Percentiles rank a stretch among this genome's conserved stretches.
Evolutionary conservation across 1,140 invertebrate genomes (phyloP).

Genomic region (Drosophila erecta): DNA sequence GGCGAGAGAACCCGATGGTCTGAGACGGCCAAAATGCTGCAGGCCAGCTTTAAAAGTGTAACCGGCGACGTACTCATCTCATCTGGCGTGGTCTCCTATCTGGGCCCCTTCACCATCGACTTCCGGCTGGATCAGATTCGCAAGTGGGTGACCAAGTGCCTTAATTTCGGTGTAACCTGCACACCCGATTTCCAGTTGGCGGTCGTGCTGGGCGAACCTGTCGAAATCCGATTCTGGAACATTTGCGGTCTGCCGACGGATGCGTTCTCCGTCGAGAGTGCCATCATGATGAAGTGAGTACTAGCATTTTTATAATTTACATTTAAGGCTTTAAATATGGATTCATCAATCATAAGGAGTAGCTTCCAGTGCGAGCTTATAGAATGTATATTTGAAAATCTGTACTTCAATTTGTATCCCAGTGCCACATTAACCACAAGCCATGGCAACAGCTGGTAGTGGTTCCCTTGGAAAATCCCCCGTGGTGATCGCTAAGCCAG

Average conservation of each 20-base stretch:
- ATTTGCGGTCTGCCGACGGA: slow-evolving; percentile 95
- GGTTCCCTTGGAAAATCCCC: slow-evolving; percentile 11
- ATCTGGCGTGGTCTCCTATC: slow-evolving; percentile 94
- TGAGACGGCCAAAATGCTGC: slow-evolving; percentile 90
- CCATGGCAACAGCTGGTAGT: slow-evolving; percentile 47
- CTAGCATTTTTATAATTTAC: too few relatives aligned
- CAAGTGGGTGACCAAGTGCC: slow-evolving; percentile 90
- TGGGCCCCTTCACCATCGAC: slow-evolving; percentile 94
- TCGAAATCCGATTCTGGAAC: slow-evolving; percentile 96
- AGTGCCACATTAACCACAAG: slow-evolving; percentile 17
- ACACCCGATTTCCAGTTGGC: slow-evolving; percentile 90
- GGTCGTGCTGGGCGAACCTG: slow-evolving; percentile 92
- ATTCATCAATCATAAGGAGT: not conserved
- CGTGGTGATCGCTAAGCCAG: slow-evolving; percentile 31
- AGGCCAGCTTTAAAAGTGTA: slow-evolving; percentile 88
- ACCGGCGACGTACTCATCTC: slow-evolving; percentile 94
- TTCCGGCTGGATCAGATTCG: slow-evolving; percentile 88
- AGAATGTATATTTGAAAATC: not conserved
- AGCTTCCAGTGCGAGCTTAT: not conserved
- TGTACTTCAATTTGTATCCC: slow-evolving; percentile 1
- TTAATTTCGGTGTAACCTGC: slow-evolving; percentile 90
- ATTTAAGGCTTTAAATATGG: too few relatives aligned
- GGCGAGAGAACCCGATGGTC: slow-evolving; percentile 94
- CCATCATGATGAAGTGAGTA: slow-evolving; percentile 92
- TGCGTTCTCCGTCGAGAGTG: slow-evolving; percentile 96